Conservation (phyloP, 1,140 invertebrate species). For the Steinernema feltiae region DNA sequence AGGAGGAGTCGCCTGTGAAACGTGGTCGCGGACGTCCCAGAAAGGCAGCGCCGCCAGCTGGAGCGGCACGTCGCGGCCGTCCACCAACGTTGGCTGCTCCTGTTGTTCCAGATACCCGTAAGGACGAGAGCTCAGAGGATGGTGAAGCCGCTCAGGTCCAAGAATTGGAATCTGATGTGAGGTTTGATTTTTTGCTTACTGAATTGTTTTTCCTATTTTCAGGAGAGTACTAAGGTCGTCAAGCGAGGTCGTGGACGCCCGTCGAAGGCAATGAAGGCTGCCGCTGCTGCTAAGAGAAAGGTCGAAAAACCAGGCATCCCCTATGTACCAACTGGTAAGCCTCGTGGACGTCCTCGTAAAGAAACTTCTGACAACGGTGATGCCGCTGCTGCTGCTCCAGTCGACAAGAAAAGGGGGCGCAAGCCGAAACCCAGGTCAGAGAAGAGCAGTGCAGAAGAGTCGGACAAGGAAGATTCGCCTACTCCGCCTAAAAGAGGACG, state of each 20-base stretch:
- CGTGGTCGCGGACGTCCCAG: neutral
- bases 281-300: neutral
- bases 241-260: neutral
- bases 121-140: neutral
- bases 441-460: no score
- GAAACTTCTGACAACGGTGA: neutral
- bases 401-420: no score
- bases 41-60: neutral
- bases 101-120: neutral
- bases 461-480: no score
- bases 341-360: slow-evolving; percentile 1
- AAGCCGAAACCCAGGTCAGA: no score
- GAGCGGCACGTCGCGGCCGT: neutral
- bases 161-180: neutral
- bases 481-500: no score
- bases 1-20: neutral
- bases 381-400: no score
- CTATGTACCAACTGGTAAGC: neutral
- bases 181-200: neutral
- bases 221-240: neutral
- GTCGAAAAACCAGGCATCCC: no score
- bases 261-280: neutral
- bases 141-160: neutral
- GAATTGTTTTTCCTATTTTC: neutral
- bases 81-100: neutral